Base-by-base conservation (phyloP, 2,797 vertebrate species). In the Orestias chungarensis region DNA sequence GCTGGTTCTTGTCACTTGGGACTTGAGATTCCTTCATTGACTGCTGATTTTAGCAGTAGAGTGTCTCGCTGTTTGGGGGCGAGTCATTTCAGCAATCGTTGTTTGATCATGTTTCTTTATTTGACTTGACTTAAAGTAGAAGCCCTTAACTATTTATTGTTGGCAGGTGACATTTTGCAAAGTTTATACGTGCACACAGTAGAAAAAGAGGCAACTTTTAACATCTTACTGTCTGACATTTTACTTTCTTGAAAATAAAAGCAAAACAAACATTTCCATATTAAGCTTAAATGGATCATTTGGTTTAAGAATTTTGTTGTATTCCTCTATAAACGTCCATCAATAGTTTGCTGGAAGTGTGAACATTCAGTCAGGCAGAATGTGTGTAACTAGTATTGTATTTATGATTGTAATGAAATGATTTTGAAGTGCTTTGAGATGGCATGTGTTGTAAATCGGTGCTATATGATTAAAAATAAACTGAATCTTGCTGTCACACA, bases 101-200 rank as follows among this genome's bases (percentile, higher is more conserved):
- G 71, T 82, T 54, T 73, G 66, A 52, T 72, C 77, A 69, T 80
- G 73, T n/a, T 67, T 62, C 73, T 62, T 73, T 78, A 74, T 78
- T 55, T 64, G 74, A 43, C 50, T 67, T 68, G 66, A 76, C 80
- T 57, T 1, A 38, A 77, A 76, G 86, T 57, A 64, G 57, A 72
- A 70, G 57, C 66, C 61, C 75, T 52, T 77, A 72, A 77, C 68
- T 75, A 70, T 71, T 83, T 74, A 64, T 74, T 68, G 67, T 64
- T 38, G 25, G 46, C 65, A 47, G 5, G 31, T 10, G 31, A 23
- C 3, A 6, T 17, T 23, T 38, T 61, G 18, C 35, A 38, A 35
- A 23, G 33, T n/a, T 35, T 3, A n/a, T 35, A 23, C 38, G 23
- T 35, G 2, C 14, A 50, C 38, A 31, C 20, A 9, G 17, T 20